Base-by-base conservation (phyloP, 2,888 invertebrate species). In the Acanthosoma haemorrhoidale region DNA sequence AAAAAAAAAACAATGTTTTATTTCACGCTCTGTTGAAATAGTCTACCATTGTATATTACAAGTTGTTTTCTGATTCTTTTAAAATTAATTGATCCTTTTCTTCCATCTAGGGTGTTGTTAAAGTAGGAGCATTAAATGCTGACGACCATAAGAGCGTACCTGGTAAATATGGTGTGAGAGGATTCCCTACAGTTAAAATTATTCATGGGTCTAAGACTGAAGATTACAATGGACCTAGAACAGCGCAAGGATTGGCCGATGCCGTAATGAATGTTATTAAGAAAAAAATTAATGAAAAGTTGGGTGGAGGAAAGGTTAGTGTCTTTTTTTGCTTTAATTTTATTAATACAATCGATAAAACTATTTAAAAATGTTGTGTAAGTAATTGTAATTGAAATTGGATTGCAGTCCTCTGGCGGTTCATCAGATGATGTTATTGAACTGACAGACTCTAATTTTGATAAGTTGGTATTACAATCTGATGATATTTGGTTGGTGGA, bases 401-500 rank as follows among this genome's bases (percentile, higher is more conserved):
- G n/a, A 58, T 43, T 43, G 2, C n/a, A 68, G 63, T 74, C 74
- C 51, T 13, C 70, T 78, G 75, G 68, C 70, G 69, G 70, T 43
- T 70, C 74, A n/a, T 68, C 69, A 15, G 74, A 83, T 69, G 87
- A 88, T 79, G 98, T 99, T 16, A 82, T 99, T 75, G 95, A 95
- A 78, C 82, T 99, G 73, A 99, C 98, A 0, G 98, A 99, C 80
- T 86, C 88, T 74, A 99, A 99, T 84, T 99, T 99, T 80, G 91
- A 96, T 74, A 88, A 92, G 79, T 80, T 90, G 68, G 97, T 99
- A 15, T 80, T 97, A 75, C 85, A 93, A 76, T 95, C 95, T 60
- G 93, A 97, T 15, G 97, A 98, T 78, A 85, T 96, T 80, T 98
- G 97, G 96, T 82, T 99, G 75, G 95, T 99, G 2, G 97, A 98